These are phyloP conservation scores for Calephelis perditalis DNA, from an alignment of 2,888 invertebrate genomes.

Conservation along the genomic window DNA sequence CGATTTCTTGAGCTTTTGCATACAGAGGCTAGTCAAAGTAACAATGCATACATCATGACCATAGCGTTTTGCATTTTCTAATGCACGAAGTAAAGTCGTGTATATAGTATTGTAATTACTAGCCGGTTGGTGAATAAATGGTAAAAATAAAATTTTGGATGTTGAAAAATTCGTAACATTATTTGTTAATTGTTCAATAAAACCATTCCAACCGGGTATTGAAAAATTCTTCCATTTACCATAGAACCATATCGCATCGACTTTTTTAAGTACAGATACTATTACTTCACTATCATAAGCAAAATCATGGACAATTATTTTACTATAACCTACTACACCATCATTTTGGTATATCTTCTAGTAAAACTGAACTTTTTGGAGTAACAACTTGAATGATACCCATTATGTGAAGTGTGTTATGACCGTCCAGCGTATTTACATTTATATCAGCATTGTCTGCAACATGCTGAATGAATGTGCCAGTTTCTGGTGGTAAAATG, in stretches of 20 bases:
- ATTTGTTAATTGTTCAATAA: conserved; percentile 30
- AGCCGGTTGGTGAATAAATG: conserved; percentile 30
- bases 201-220: conserved; percentile 41
- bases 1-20: conserved; percentile 38
- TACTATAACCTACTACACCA: not conserved
- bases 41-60: conserved; percentile 35
- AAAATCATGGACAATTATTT: conserved; percentile 32
- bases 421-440: conserved; percentile 29
- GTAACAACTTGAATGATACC: conserved; percentile 27
- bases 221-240: conserved; percentile 36
- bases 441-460: conserved; percentile 33
- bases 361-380: conserved; percentile 19
- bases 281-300: conserved; percentile 26
- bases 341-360: conserved; percentile 25
- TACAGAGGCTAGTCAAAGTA: conserved; percentile 33
- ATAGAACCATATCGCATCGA: conserved; percentile 34
- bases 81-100: conserved; percentile 31
- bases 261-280: conserved; percentile 26
- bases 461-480: conserved; percentile 30
- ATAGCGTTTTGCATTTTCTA: conserved; percentile 31
- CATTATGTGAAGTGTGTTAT: conserved; percentile 30
- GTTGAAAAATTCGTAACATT: conserved; percentile 28
- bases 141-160: conserved; percentile 25
- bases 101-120: conserved; percentile 30
- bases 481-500: conserved; percentile 26